Evolutionary conservation across 2,888 invertebrate genomes (phyloP).

Genomic region (Noctua comes): DNA sequence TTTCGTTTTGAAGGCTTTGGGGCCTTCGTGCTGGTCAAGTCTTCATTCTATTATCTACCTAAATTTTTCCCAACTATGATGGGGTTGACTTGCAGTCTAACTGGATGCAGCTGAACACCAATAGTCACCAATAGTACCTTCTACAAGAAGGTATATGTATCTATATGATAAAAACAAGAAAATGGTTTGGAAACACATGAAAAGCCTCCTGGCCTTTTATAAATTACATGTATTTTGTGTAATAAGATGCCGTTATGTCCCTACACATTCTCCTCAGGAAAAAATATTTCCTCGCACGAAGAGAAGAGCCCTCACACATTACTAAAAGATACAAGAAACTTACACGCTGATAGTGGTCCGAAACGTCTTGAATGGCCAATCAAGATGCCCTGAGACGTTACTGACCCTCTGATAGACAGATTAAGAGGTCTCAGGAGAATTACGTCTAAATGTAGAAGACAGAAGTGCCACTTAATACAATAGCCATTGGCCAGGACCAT

Average conservation of each 20-base stretch:
- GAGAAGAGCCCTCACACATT: not conserved
- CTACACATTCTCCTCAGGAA: not conserved
- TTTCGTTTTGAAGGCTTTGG: not conserved
- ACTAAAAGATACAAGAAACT: slow-evolving; percentile 12
- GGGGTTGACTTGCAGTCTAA: not conserved
- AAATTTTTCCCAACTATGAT: not conserved
- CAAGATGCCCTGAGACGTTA: slow-evolving; percentile 58
- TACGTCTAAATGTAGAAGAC: not conserved
- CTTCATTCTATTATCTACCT: not conserved
- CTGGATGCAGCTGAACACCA: not conserved
- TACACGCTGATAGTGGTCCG: slow-evolving; percentile 12
- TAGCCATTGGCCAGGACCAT: not conserved
- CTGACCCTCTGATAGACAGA: slow-evolving; percentile 49
- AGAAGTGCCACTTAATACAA: slow-evolving; percentile 31
- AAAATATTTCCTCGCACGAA: not conserved
- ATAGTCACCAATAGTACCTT: too few relatives aligned
- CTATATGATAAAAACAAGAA: not conserved
- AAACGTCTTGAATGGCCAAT: slow-evolving; percentile 55
- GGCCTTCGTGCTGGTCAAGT: not conserved
- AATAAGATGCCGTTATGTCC: too few relatives aligned
- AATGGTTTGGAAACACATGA: not conserved
- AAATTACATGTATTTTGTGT: not conserved
- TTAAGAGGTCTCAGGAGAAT: slow-evolving; percentile 54
- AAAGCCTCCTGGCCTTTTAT: not conserved
- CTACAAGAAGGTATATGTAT: not conserved